A percentile compares a stretch with the other conserved stretches of the same genome.
Evolutionary conservation across 2,113 vertebrate species (phyloP).

Genomic region (Phyllopteryx taeniolatus): DNA sequence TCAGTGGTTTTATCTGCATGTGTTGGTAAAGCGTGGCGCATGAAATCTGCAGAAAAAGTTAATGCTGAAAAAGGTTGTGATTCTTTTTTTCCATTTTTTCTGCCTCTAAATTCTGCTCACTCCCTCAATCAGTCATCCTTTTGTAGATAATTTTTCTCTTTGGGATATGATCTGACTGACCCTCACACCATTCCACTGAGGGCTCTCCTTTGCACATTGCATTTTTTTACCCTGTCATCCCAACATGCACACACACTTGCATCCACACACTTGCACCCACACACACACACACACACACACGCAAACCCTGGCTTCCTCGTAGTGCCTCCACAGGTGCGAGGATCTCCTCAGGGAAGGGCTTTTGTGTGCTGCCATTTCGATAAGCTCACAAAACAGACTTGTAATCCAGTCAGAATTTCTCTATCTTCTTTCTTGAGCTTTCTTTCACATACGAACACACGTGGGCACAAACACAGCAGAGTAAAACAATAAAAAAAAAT

Average conservation of each 20-base stretch:
- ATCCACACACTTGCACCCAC: constrained; percentile 15
- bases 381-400: constrained; percentile 61
- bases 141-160: constrained; percentile 60
- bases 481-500: neutral
- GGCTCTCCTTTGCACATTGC: constrained; percentile 26
- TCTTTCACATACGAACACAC: constrained; percentile 7
- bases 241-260: neutral
- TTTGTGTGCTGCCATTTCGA: constrained; percentile 58
- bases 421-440: constrained; percentile 21
- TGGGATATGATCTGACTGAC: constrained; percentile 62
- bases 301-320: constrained; percentile 16
- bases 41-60: constrained; percentile 57
- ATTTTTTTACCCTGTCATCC: constrained; percentile 32
- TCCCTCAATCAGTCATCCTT: constrained; percentile 44
- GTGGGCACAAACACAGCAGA: constrained; percentile 9
- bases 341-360: constrained; percentile 64
- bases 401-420: constrained; percentile 57
- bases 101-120: constrained; percentile 47
- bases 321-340: constrained; percentile 60
- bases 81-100: constrained; percentile 54
- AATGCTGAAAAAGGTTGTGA: constrained; percentile 47
- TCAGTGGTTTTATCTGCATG: constrained; percentile 28
- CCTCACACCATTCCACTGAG: constrained; percentile 36
- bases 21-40: constrained; percentile 20
- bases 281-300: constrained; percentile 26